Evolutionary conservation across 2,888 invertebrate species (phyloP).

Genomic region (Ectobius pallidus): DNA sequence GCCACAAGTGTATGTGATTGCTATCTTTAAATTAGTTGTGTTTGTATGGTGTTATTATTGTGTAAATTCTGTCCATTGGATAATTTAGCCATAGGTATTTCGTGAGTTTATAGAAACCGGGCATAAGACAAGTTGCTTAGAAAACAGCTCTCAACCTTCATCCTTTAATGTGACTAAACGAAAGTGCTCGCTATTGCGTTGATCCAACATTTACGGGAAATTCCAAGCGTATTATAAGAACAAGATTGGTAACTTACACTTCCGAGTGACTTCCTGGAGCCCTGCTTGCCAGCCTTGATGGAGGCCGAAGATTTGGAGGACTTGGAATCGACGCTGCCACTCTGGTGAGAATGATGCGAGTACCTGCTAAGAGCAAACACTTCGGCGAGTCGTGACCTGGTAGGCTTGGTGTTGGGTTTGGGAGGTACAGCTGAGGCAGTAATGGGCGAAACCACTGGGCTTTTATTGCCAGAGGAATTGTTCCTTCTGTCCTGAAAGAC

Average conservation of each 20-base stretch:
- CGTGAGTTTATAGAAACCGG: no score
- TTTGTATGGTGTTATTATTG: no score
- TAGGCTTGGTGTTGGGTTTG: conserved; percentile 15
- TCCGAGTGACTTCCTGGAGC: background rate
- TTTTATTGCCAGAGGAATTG: conserved; percentile 52
- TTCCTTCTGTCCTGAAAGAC: conserved; percentile 61
- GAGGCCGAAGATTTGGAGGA: background rate
- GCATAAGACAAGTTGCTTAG: no score
- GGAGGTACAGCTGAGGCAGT: background rate
- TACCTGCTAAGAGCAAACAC: conserved; percentile 55
- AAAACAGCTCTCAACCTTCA: no score
- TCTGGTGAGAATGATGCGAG: conserved; percentile 24
- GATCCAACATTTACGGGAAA: no score
- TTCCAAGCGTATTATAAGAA: no score
- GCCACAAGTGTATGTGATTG: no score
- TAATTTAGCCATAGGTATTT: no score
- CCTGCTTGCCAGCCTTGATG: background rate
- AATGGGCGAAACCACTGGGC: conserved; percentile 31
- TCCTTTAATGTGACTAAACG: no score
- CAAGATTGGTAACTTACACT: conserved; percentile 11
- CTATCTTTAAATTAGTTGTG: no score
- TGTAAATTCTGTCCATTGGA: no score
- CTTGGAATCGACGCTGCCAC: conserved; percentile 11
- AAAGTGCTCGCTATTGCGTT: no score
- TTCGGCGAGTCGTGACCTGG: conserved; percentile 56